phyloP scores from a whole-genome alignment of 2,113 vertebrate genomes.

The Morone saxatilis region DNA sequence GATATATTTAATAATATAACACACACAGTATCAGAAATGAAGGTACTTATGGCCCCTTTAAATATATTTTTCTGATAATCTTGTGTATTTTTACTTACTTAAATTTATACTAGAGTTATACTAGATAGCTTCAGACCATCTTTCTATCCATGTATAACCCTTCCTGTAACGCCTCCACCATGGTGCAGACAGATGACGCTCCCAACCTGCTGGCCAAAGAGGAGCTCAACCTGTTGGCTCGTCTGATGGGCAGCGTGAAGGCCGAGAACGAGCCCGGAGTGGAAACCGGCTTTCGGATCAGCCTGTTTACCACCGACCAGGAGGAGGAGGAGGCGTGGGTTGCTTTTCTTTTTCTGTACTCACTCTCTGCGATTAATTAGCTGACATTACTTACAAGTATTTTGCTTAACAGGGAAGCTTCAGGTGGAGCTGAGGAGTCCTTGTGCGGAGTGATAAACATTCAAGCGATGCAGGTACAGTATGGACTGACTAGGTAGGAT shows the following conservation, averaged over 20 bases:
- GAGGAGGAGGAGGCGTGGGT: slow-evolving; percentile 89
- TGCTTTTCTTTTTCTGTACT: background rate
- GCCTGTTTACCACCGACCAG: slow-evolving; percentile 87
- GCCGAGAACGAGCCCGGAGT: slow-evolving; percentile 71
- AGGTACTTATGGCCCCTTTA: background rate
- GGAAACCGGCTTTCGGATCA: slow-evolving; percentile 87
- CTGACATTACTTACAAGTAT: background rate
- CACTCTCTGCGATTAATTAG: background rate
- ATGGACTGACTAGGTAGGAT: background rate
- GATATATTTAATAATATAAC: background rate
- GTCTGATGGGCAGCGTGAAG: slow-evolving; percentile 91
- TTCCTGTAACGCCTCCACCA: background rate
- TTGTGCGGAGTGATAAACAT: slow-evolving; percentile 89
- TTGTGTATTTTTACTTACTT: background rate
- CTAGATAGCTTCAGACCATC: no score
- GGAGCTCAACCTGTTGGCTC: slow-evolving; percentile 94
- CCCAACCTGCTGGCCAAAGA: slow-evolving; percentile 94
- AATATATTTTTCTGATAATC: background rate
- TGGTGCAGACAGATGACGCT: slow-evolving; percentile 79
- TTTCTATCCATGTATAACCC: background rate
- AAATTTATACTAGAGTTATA: no score
- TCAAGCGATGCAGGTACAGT: slow-evolving; percentile 89
- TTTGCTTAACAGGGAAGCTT: slow-evolving; percentile 79
- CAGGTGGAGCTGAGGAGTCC: slow-evolving; percentile 78
- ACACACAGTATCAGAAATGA: background rate